Conservation (phyloP, 2,113 vertebrate genomes). For the Mystacornis crossleyi region DNA sequence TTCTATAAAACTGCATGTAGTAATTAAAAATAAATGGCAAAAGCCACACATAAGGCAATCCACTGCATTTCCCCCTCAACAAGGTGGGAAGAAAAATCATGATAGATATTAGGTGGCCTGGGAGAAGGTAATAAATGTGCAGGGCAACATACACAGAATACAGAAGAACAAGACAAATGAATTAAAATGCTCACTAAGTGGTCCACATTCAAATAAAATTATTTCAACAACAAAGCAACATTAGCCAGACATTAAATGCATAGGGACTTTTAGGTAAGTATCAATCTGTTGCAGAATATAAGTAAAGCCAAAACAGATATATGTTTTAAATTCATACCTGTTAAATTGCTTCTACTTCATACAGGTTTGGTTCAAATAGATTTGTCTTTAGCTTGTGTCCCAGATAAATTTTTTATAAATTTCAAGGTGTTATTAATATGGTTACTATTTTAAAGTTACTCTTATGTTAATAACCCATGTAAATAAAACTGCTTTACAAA, state of each 20-base stretch:
- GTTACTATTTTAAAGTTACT: neutral
- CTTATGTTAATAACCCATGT: neutral
- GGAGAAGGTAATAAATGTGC: neutral
- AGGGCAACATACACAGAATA: neutral
- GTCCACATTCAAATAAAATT: neutral
- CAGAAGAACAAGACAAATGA: neutral
- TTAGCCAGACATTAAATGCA: neutral
- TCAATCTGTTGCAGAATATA: neutral
- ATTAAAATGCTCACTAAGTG: neutral
- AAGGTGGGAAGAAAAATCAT: neutral
- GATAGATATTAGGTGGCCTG: neutral
- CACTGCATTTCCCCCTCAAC: neutral
- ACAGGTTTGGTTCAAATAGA: neutral
- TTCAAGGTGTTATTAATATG: neutral
- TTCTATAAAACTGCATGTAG: neutral
- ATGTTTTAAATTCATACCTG: neutral
- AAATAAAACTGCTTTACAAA: neutral
- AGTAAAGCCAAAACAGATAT: neutral
- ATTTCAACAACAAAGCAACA: neutral
- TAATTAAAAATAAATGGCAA: neutral
- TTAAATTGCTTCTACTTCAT: neutral
- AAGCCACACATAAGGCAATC: neutral
- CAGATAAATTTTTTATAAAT: neutral
- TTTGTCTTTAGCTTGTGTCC: neutral
- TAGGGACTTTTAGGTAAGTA: neutral